These are phyloP conservation scores for Mongoloraphidia duomilia DNA, from an alignment of 2,888 invertebrate species.

Conservation along the genomic window DNA sequence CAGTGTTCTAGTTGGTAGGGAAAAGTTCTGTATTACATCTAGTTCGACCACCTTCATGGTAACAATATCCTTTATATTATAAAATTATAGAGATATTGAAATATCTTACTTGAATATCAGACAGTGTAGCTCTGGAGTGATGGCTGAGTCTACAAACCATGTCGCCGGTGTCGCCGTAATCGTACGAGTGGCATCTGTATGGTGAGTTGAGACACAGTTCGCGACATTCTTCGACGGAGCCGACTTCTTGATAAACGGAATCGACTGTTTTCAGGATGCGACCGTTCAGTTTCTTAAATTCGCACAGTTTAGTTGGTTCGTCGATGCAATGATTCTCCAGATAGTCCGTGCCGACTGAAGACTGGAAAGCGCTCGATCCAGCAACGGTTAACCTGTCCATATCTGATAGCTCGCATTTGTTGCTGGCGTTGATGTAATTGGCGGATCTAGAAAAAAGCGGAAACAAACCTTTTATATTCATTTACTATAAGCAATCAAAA, in stretches of 20 bases:
- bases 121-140: slow-evolving; percentile 76
- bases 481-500: no score
- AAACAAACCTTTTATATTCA: slow-evolving; percentile 9
- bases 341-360: slow-evolving; percentile 51
- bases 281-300: slow-evolving; percentile 79
- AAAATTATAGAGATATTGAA: no score
- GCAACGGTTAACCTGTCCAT: slow-evolving; percentile 85
- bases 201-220: slow-evolving; percentile 81
- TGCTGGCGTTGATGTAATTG: slow-evolving; percentile 74
- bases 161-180: slow-evolving; percentile 86
- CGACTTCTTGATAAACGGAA: slow-evolving; percentile 81
- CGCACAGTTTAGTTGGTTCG: slow-evolving; percentile 86
- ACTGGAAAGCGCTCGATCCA: slow-evolving; percentile 56
- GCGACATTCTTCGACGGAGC: slow-evolving; percentile 73
- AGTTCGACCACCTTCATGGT: no score
- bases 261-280: slow-evolving; percentile 87
- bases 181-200: slow-evolving; percentile 85
- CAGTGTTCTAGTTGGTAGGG: no score
- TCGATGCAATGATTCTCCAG: slow-evolving; percentile 88
- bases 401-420: slow-evolving; percentile 75
- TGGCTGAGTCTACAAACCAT: slow-evolving; percentile 87
- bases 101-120: slow-evolving; percentile 61
- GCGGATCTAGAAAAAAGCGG: slow-evolving; percentile 54
- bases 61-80: no score
- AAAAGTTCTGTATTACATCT: no score